Evolutionary conservation across 2,888 invertebrate genomes (phyloP).

Genomic region (Nudaria mundana): DNA sequence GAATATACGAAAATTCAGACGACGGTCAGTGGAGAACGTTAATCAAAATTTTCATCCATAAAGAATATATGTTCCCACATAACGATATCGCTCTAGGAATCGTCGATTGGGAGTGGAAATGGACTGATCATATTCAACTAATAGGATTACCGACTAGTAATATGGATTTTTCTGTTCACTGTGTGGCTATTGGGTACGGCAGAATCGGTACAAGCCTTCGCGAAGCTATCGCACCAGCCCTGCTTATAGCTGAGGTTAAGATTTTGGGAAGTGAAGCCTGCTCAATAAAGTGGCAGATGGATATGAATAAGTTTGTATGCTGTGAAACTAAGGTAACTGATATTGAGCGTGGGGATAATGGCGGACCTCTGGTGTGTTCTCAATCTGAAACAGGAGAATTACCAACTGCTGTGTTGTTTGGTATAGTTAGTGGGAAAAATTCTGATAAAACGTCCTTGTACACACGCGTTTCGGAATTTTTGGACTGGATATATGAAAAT

Average conservation of each 20-base stretch:
- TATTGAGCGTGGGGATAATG: not conserved
- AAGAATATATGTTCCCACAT: not conserved
- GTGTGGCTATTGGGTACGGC: too few relatives aligned
- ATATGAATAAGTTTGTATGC: constrained; percentile 29
- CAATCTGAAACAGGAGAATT: not conserved
- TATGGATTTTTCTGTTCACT: not conserved
- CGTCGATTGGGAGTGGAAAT: not conserved
- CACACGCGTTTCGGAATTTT: not conserved
- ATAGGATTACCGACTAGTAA: not conserved
- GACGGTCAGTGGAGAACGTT: not conserved
- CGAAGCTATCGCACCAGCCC: not conserved
- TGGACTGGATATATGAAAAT: not conserved
- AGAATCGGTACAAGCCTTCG: not conserved
- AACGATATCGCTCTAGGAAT: not conserved
- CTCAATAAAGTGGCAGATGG: constrained; percentile 18
- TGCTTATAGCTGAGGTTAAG: not conserved
- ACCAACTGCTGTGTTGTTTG: not conserved
- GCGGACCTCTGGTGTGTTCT: not conserved
- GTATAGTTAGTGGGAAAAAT: not conserved
- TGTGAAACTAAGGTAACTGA: constrained; percentile 14
- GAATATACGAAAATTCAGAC: constrained; percentile 28
- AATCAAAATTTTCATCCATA: not conserved
- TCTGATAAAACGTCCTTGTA: not conserved
- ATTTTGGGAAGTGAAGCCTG: not conserved
- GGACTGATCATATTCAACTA: not conserved